phyloP scores from a whole-genome alignment of 2,113 vertebrate species.

The Pandion haliaetus region DNA sequence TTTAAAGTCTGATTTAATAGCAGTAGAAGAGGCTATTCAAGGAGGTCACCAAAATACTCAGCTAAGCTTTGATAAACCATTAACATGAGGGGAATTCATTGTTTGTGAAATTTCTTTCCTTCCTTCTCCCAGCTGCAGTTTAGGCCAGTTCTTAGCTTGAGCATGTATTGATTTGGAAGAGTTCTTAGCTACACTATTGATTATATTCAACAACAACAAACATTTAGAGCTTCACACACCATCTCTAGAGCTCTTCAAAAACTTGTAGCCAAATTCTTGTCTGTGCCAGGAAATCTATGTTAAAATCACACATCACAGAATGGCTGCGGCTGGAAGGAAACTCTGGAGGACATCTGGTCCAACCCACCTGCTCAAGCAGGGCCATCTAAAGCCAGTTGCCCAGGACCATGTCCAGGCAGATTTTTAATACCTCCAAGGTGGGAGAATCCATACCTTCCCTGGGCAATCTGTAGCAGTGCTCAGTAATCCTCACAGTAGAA shows the following conservation, averaged over 20 bases:
- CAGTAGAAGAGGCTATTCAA: not conserved
- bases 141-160: not conserved
- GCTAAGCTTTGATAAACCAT: not conserved
- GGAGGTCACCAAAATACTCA: not conserved
- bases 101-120: not conserved
- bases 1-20: constrained; percentile 26
- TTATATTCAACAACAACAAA: not conserved
- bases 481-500: not conserved
- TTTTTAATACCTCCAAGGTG: not conserved
- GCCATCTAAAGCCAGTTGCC: not conserved
- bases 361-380: not conserved
- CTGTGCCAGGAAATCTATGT: not conserved
- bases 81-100: not conserved
- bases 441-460: not conserved
- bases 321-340: not conserved
- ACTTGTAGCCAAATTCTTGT: not conserved
- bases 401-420: not conserved
- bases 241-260: not conserved
- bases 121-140: not conserved
- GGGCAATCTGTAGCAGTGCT: not conserved
- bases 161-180: not conserved
- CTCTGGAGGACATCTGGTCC: not conserved
- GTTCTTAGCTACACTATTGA: not conserved
- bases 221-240: not conserved
- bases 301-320: not conserved